Percentiles rank a stretch among this genome's conserved stretches.
Evolutionary conservation across 2,888 invertebrate genomes (phyloP).

Genomic region (Nudaria mundana): DNA sequence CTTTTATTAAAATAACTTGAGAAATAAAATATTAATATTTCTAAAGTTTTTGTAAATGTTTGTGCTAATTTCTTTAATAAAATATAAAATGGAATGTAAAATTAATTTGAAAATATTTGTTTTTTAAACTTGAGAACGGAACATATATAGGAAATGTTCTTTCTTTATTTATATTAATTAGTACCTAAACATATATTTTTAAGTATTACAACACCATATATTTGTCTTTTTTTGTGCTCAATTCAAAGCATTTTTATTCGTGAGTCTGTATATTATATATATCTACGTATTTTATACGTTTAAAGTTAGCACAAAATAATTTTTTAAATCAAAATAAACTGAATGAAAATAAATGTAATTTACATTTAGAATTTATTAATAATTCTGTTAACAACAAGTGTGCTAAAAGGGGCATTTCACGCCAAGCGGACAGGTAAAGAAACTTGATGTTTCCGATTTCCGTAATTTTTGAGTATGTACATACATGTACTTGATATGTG

Average conservation of each 20-base stretch:
- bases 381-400: no score
- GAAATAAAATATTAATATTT: background rate
- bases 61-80: background rate
- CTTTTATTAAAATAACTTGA: no score
- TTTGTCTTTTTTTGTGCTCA: slow-evolving; percentile 32
- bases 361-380: no score
- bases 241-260: slow-evolving; percentile 22
- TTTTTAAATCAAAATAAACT: no score
- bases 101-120: background rate
- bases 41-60: background rate
- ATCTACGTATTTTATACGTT: slow-evolving; percentile 19
- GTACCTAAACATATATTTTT: slow-evolving; percentile 5
- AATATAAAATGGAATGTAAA: slow-evolving; percentile 5
- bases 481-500: no score
- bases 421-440: no score
- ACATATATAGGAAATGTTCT: background rate
- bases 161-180: no score
- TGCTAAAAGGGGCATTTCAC: no score
- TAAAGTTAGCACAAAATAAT: slow-evolving; percentile 3
- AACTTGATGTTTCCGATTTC: no score
- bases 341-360: no score
- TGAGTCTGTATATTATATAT: slow-evolving; percentile 19
- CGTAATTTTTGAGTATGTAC: no score
- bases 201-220: slow-evolving; percentile 8
- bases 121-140: background rate